A percentile compares a stretch with the other conserved stretches of the same genome.
Evolutionary conservation across 2,113 vertebrate species (phyloP).

Genomic region (Ammodytes marinus): DNA sequence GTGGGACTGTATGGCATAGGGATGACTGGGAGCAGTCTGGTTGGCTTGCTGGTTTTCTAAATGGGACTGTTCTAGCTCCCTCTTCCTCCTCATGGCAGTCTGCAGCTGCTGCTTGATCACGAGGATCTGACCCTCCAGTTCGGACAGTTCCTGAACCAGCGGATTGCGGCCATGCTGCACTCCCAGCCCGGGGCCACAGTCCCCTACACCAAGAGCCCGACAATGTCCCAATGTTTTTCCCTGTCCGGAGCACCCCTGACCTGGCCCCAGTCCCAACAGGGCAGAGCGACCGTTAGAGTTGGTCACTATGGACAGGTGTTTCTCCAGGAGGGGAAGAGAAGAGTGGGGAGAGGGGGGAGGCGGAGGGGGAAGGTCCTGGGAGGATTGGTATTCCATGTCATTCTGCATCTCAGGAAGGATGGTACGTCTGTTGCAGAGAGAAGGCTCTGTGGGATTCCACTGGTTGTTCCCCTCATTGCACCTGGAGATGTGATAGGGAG

Average conservation of each 20-base stretch:
- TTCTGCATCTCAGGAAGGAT: conserved; percentile 87
- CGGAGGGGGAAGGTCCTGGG: conserved; percentile 84
- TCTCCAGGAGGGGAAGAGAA: conserved; percentile 83
- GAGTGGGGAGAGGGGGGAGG: conserved; percentile 71
- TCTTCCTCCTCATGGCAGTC: conserved; percentile 92
- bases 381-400: conserved; percentile 81
- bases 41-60: conserved; percentile 83
- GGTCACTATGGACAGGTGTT: conserved; percentile 83
- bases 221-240: conserved; percentile 37
- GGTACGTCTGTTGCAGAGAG: conserved; percentile 85
- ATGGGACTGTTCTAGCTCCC: conserved; percentile 94
- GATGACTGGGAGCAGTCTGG: conserved; percentile 68
- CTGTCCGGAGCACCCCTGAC: conserved; percentile 49
- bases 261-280: conserved; percentile 73
- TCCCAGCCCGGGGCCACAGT: conserved; percentile 44
- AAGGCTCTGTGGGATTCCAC: conserved; percentile 87
- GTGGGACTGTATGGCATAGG: conserved; percentile 69
- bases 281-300: conserved; percentile 93
- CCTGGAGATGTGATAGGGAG: conserved; percentile 75
- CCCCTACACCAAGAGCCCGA: conserved; percentile 52
- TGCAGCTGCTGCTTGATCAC: conserved; percentile 96
- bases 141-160: conserved; percentile 90
- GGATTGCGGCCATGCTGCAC: conserved; percentile 79
- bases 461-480: conserved; percentile 89
- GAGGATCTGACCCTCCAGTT: conserved; percentile 94